Conservation (phyloP, 2,888 invertebrate species). For the Agrypnus murinus region DNA sequence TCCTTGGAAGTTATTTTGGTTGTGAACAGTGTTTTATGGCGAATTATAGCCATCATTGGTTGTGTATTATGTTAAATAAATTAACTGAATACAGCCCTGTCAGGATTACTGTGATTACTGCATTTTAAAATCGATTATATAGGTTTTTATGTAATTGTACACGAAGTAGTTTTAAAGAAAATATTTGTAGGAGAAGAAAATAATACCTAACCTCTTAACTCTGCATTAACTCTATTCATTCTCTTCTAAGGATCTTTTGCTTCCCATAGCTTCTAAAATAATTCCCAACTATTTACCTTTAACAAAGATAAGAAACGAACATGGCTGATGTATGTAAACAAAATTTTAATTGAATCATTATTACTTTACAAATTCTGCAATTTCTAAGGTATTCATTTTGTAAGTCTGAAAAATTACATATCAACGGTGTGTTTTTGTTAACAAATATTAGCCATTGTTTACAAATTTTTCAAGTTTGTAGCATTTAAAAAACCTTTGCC, state of each 20-base stretch:
- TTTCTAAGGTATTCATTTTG: slow-evolving; percentile 29
- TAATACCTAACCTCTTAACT: slow-evolving; percentile 34
- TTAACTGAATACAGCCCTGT: slow-evolving; percentile 59
- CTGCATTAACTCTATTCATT: slow-evolving; percentile 41
- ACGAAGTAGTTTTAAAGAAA: slow-evolving; percentile 40
- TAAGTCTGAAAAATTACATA: slow-evolving; percentile 48
- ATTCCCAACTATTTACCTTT: slow-evolving; percentile 22
- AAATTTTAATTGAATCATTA: slow-evolving; percentile 25
- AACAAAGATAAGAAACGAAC: slow-evolving; percentile 2
- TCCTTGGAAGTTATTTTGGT: slow-evolving; percentile 49
- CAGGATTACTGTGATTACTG: slow-evolving; percentile 67
- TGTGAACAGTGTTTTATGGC: slow-evolving; percentile 47
- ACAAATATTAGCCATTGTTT: slow-evolving; percentile 43
- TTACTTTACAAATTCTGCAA: slow-evolving; percentile 25
- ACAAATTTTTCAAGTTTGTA: slow-evolving; percentile 24
- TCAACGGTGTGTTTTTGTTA: slow-evolving; percentile 40
- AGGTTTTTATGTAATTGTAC: slow-evolving; percentile 48
- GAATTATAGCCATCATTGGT: slow-evolving; percentile 44
- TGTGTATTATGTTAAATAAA: slow-evolving; percentile 57
- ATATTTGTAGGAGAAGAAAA: slow-evolving; percentile 39
- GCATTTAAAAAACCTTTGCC: slow-evolving; percentile 32
- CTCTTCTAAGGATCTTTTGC: slow-evolving; percentile 43
- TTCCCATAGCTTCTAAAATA: slow-evolving; percentile 37
- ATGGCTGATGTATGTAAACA: slow-evolving; percentile 42
- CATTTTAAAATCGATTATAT: slow-evolving; percentile 58